phyloP scores from a whole-genome alignment of 2,113 vertebrate genomes.

The Camelus dromedarius region DNA sequence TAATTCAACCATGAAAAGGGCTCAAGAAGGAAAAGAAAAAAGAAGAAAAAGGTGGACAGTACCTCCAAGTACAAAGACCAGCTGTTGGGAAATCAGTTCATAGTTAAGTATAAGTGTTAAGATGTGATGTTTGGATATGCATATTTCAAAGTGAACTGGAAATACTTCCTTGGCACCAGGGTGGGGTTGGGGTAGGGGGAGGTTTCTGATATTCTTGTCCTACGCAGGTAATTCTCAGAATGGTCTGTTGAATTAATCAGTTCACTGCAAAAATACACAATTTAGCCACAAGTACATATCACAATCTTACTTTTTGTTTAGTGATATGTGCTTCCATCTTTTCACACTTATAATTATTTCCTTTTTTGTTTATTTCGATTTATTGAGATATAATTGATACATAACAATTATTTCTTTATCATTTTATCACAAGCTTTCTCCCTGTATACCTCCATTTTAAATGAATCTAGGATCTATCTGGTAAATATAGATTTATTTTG shows the following conservation, averaged over 20 bases:
- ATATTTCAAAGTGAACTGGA: slow-evolving; percentile 53
- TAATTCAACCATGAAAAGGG: slow-evolving; percentile 10
- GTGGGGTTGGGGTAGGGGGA: neutral
- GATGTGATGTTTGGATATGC: neutral
- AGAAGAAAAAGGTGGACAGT: neutral
- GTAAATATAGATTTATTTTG: neutral
- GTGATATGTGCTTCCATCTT: neutral
- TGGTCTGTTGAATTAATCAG: neutral
- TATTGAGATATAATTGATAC: neutral
- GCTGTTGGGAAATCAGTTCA: neutral
- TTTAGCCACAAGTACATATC: neutral
- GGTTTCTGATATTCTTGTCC: slow-evolving; percentile 9
- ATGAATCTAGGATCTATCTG: neutral
- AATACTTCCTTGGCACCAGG: neutral
- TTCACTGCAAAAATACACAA: neutral
- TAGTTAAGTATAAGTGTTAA: neutral
- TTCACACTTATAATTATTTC: neutral
- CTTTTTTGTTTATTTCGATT: neutral
- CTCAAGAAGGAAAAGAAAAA: neutral
- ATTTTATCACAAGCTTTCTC: slow-evolving; percentile 25
- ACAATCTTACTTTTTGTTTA: neutral
- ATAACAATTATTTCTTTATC: slow-evolving; percentile 14
- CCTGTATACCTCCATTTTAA: neutral
- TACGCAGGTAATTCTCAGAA: neutral
- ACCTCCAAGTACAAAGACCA: slow-evolving; percentile 40